Base-by-base conservation (phyloP, 2,797 vertebrate species). In the Brachyalestes nurse region DNA sequence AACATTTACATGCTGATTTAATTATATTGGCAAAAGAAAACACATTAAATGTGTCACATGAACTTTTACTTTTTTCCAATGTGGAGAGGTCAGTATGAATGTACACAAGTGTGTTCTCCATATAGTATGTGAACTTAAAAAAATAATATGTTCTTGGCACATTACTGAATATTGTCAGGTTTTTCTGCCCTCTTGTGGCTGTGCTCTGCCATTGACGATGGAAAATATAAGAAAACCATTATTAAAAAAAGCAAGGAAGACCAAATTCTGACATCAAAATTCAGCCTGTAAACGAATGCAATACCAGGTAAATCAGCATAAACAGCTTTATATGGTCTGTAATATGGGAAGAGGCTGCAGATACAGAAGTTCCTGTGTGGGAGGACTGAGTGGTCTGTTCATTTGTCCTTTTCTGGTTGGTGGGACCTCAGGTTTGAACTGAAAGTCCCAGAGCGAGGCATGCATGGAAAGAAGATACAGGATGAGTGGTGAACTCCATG, bases 401-500 rank as follows among this genome's bases (percentile, higher is more conserved):
- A 49, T 38, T 57, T 69, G 53, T 53, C 13, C 38, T 17, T 65
- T 72, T 69, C 16, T 77, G 47, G 34, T 65, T 77, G 47, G 34
- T 65, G 34, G 28, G 75, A 45, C 2, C 6, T 58, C 28, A 21
- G 12, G 16, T 76, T 49, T 16, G 51, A 53, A 66, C 71, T 75
- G 53, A 55, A 80, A 57, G 65, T 72, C 25, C 62, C 60, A 21
- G 19, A 80, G 6, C 80, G 81, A 86, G 70, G 47, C 34, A 78
- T 61, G 60, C 76, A 85, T 86, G 73, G 86, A 80, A 88, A 89
- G 78, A 72, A 87, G 74, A 84, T 82, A 80, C 55, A 89, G 80
- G 81, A 88, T 82, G 81, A 87, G 85, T 80, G 80, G 87, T 86
- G 83, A 77, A 81, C 78, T 86, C 87, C 40, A 79, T 82, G 85